Conservation (phyloP, 2,797 vertebrate species). For the Chaenodraco wilsoni region DNA sequence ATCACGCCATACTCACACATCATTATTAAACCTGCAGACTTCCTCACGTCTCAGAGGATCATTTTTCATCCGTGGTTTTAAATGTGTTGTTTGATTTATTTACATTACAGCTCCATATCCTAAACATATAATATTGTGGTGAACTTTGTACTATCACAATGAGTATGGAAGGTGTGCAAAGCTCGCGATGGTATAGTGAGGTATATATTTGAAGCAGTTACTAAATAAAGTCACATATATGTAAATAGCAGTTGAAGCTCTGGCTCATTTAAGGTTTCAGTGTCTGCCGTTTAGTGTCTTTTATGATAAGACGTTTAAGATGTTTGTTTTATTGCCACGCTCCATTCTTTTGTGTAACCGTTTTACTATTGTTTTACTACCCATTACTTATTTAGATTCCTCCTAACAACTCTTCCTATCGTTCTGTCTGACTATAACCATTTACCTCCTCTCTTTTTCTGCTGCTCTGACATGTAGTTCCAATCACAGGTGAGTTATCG, state of each 20-base stretch:
- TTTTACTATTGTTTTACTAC: slow-evolving; percentile 20
- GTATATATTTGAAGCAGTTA: neutral
- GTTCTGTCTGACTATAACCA: slow-evolving; percentile 47
- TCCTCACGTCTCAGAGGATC: neutral
- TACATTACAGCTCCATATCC: neutral
- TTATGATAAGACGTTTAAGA: neutral
- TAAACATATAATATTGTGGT: neutral
- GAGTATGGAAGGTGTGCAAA: neutral
- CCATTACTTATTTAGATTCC: slow-evolving; percentile 15
- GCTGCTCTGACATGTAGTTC: slow-evolving; percentile 91
- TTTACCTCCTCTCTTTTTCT: slow-evolving; percentile 81
- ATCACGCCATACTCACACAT: neutral
- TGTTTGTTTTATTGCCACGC: neutral
- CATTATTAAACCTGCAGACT: slow-evolving; percentile 6
- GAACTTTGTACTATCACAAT: neutral
- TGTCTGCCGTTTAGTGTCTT: neutral
- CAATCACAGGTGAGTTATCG: slow-evolving; percentile 95
- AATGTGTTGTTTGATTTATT: neutral
- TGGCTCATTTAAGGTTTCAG: neutral
- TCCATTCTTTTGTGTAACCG: slow-evolving; percentile 20
- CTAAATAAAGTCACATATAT: neutral
- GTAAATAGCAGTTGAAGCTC: neutral
- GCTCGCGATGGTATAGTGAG: neutral
- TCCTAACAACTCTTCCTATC: slow-evolving; percentile 9
- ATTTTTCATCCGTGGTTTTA: neutral